phyloP scores from a whole-genome alignment of 2,113 vertebrate species.

The Scortum barcoo region DNA sequence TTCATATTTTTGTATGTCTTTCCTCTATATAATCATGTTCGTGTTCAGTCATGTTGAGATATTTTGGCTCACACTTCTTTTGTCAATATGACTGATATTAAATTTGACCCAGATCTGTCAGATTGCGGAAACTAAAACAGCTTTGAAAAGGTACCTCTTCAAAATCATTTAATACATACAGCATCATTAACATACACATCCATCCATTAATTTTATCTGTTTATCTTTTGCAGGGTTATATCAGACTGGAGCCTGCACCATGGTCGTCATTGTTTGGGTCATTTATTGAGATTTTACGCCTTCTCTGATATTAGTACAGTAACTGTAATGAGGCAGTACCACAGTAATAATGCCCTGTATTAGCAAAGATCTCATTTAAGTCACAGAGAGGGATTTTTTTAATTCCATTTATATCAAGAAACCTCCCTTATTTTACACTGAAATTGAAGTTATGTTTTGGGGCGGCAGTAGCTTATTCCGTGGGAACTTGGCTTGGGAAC shows the following conservation, averaged over 20 bases:
- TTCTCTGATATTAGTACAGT: neutral
- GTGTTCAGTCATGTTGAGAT: neutral
- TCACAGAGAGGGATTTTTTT: neutral
- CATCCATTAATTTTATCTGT: neutral
- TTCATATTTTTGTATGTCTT: neutral
- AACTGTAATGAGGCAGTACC: neutral
- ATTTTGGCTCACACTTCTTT: neutral
- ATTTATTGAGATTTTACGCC: no score
- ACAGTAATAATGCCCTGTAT: no score
- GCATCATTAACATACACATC: neutral
- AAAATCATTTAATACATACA: neutral
- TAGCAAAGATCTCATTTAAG: neutral
- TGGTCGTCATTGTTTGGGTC: no score
- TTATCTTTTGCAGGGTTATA: neutral
- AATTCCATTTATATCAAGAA: neutral
- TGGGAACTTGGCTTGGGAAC: no score
- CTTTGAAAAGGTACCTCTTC: no score
- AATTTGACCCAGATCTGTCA: neutral
- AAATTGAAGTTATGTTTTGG: no score
- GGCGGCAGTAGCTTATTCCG: no score
- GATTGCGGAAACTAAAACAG: no score
- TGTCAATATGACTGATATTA: no score
- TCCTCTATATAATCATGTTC: neutral
- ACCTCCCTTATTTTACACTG: neutral
- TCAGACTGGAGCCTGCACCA: neutral